Base-by-base conservation (phyloP, 2,113 vertebrate genomes). In the Mormyrus lacerda region DNA sequence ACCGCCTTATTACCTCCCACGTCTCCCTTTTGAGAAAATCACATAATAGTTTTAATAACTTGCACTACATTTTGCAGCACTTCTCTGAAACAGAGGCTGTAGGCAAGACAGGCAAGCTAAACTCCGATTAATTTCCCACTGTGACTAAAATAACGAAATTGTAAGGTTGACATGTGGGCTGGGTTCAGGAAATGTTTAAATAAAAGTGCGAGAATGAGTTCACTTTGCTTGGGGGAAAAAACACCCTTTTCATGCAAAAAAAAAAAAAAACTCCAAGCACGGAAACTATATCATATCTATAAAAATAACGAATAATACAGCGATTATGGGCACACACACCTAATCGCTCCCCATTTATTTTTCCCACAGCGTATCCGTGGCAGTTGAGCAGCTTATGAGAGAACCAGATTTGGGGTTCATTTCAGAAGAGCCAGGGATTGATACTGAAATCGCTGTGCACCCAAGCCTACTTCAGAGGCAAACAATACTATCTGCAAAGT, bases 1-100 rank as follows among this genome's bases (percentile, higher is more conserved):
- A 24, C 61, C 89, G 79, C 89, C 88, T 91, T 91, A 94, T 94
- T 92, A 94, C 90, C 92, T 93, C 93, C 92, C 91, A 90, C 90
- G 90, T 94, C 90, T 91, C 90, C 85, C 50, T 87, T 31, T 35
- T 87, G 85, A 87, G 27, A 53, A 87, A 87, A 87, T 53, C 8
- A 87, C 50, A 87, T 55, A 53, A 87, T 87, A 53, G 85, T 19
- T 87, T 31, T 53, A 87, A 87, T 39, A 53, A 31, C 91, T 92
- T 92, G 87, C 89, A 87, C 92, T 94, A 87, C 87, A 90, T 92
- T 91, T 91, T 86, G 79, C 90, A 4, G 83, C 91, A 87, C 91
- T 86, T 84, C 6, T 47, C 82, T 84, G 82, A 47, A 47, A 87
- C 91, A 88, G 90, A 86, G 85, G 91, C 93, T 91, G 61, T 48